Percentiles rank a stretch among this genome's conserved stretches.
phyloP scores from a whole-genome alignment of 2,888 invertebrate genomes.

The Cephus pulcher region DNA sequence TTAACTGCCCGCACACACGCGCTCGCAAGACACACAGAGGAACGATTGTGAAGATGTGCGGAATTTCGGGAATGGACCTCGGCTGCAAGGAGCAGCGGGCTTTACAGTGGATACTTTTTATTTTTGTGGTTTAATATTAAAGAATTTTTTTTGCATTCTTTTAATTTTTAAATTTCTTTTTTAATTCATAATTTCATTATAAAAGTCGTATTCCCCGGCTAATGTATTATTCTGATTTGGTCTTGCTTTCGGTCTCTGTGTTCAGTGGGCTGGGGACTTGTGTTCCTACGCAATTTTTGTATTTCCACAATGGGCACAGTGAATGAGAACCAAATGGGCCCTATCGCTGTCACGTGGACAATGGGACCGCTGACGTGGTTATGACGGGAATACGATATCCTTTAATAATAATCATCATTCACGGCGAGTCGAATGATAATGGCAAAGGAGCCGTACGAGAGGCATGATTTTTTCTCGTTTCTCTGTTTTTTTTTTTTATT shows the following conservation, averaged over 20 bases:
- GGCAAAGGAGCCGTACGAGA: conserved; percentile 31
- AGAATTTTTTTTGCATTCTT: neutral
- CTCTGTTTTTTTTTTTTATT: conserved; percentile 12
- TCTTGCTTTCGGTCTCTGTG: too few species aligned
- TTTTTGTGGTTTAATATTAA: too few species aligned
- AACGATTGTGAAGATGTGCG: too few species aligned
- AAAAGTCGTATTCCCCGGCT: neutral
- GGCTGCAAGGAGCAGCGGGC: too few species aligned
- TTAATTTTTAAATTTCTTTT: neutral
- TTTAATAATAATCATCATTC: conserved; percentile 43
- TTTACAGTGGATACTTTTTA: too few species aligned
- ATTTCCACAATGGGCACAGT: conserved; percentile 49
- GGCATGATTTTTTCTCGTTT: conserved; percentile 25
- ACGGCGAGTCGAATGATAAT: conserved; percentile 44
- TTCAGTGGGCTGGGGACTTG: too few species aligned
- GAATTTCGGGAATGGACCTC: too few species aligned
- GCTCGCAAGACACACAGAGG: too few species aligned
- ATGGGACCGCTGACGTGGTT: conserved; percentile 58
- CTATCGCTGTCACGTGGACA: conserved; percentile 60
- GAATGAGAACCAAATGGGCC: conserved; percentile 24
- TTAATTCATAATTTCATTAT: neutral
- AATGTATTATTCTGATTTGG: too few species aligned
- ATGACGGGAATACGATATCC: conserved; percentile 64
- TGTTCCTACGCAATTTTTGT: conserved; percentile 21
- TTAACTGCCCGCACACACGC: too few species aligned